Evolutionary conservation across 2,888 invertebrate species (phyloP), one percentile per base, ranked within the genome.

Genomic region (Oscheius sp.): DNA sequence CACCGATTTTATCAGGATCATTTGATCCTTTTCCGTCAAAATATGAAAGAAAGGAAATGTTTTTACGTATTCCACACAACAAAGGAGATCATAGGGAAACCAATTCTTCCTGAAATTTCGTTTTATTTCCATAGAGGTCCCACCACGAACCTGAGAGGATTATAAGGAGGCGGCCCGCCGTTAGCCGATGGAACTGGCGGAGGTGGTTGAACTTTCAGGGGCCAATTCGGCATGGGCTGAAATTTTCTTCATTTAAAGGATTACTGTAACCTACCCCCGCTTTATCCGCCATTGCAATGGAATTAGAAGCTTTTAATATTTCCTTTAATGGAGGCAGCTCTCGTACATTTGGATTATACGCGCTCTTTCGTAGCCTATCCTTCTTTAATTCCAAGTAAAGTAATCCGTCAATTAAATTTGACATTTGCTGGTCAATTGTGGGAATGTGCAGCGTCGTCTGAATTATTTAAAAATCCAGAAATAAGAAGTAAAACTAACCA

Each of bases 11-110:
- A 49, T 35, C 16, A 64, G 43, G 27, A 64, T 45, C 2, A 64
- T 13, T 23, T 64, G 45, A 55, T 81, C 81, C 6, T 63, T 21
- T 55, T 64, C 59, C 0, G 45, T 61, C 18, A 82, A 72, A 56
- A 76, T 59, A 12, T 78, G 73, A 41, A 79, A 74, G 61, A 82
- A 82, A 64, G 76, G 76, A 63, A 82, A 82, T 0, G 82, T 81
- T 43, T 80, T 80, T 0, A 78, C 80, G 61, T 80, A 82, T 59
- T 82, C 82, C 0, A 82, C 76, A 0, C 78, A 70, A 3, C 75
- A 73, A 21, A 81, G 49, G 5, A 77, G 46, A 53, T 82, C 82
- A 21, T 71, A 81, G 12, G 72, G 66, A 46, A 82, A 76, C 82
- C 82, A 80, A 49, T 77, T 64, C 25, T 80, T 68, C 29, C 68